Evolutionary conservation across 1,140 invertebrate genomes (phyloP).

Genomic region (Aricia agestis): DNA sequence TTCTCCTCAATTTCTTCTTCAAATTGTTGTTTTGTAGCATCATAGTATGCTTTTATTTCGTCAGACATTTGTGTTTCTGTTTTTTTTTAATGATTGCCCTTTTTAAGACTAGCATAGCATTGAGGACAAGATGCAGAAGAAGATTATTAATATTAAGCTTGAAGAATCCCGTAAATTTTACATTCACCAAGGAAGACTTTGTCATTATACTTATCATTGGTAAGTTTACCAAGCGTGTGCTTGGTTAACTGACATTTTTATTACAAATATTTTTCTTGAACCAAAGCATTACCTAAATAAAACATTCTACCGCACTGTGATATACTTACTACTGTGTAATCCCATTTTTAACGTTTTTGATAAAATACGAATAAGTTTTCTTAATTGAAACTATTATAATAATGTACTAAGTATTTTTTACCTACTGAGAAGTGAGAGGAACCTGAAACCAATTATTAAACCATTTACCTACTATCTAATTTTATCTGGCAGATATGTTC

Average conservation of each 20-base stretch:
- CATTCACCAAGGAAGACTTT: constrained; percentile 8
- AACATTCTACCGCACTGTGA: neutral
- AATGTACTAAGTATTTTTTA: no score
- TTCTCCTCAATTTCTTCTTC: no score
- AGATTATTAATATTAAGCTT: neutral
- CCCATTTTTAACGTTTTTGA: no score
- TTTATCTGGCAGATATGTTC: no score
- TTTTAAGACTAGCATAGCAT: neutral
- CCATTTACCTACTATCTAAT: no score
- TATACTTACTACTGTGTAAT: neutral
- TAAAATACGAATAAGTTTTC: no score
- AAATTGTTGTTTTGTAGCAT: no score
- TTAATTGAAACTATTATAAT: no score
- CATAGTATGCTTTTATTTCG: neutral
- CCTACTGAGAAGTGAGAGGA: no score
- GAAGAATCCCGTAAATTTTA: neutral
- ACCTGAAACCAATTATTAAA: no score
- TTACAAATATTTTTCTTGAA: neutral
- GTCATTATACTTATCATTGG: neutral
- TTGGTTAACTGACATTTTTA: constrained; percentile 9
- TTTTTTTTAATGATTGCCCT: neutral
- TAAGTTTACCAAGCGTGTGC: constrained; percentile 1
- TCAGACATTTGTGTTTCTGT: constrained; percentile 11
- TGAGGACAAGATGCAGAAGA: neutral
- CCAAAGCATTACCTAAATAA: no score